A percentile compares a stretch with the other conserved stretches of the same genome.
Evolutionary conservation across 2,888 invertebrate species (phyloP).

Genomic region (Volucella inanis): DNA sequence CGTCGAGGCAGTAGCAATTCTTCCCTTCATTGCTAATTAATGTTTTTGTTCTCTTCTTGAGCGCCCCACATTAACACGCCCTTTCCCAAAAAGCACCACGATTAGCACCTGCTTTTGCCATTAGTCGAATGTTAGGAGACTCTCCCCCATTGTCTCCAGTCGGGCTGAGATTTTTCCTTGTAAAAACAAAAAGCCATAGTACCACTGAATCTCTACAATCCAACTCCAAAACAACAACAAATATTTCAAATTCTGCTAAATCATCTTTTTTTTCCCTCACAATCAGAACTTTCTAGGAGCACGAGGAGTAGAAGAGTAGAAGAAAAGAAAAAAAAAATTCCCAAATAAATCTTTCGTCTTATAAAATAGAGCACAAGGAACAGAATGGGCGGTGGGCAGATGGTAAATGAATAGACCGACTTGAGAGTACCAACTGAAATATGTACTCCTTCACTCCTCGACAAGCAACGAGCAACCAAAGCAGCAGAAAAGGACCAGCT

Average conservation of each 20-base stretch:
- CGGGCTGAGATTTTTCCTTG: slow-evolving; percentile 15
- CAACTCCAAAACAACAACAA: slow-evolving; percentile 41
- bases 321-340: slow-evolving; percentile 32
- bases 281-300: slow-evolving; percentile 1
- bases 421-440: slow-evolving; percentile 1
- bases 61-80: background rate
- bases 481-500: slow-evolving; percentile 61
- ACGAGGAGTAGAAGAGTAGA: slow-evolving; percentile 48
- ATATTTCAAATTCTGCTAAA: slow-evolving; percentile 43
- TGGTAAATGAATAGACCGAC: background rate
- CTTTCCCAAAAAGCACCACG: background rate
- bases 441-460: slow-evolving; percentile 37
- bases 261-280: slow-evolving; percentile 45
- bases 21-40: too few relatives aligned
- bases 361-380: slow-evolving; percentile 55
- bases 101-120: background rate
- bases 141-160: slow-evolving; percentile 6
- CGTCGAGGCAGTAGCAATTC: too few relatives aligned
- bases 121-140: slow-evolving; percentile 2
- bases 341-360: slow-evolving; percentile 71
- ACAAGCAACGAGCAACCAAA: slow-evolving; percentile 50
- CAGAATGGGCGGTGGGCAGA: slow-evolving; percentile 38
- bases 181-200: slow-evolving; percentile 36
- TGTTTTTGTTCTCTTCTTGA: too few relatives aligned
- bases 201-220: slow-evolving; percentile 49